Base-by-base conservation (phyloP, 2,888 invertebrate genomes). In the Hypsopygia costalis region DNA sequence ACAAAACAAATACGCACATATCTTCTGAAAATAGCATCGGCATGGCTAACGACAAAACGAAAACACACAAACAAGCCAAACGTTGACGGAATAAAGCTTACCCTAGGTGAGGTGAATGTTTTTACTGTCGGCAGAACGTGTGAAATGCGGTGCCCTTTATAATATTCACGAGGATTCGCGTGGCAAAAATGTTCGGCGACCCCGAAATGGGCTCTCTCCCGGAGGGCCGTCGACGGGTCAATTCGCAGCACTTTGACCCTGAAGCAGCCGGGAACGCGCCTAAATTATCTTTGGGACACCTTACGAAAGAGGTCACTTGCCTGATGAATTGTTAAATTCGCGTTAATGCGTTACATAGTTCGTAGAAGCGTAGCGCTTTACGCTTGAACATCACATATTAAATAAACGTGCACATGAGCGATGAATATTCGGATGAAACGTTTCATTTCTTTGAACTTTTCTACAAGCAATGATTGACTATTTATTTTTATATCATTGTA, bases 201-300 rank as follows among this genome's bases (percentile, higher is more conserved):
- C 80, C 68, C 79, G 65, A 73, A 69, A 66, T 51, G 58, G 54
- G 67, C 60, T 57, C 60, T 62, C 64, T 67, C 71, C 66, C 69
- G 49, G 58, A 64, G 72, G 68, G 55, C 60, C 53, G 57, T 54
- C 54, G 55, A 50, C 50, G 55, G 72, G 73, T 73, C 76, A 74
- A 77, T 77, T 80, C 62, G 67, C 61, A 69, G 69, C 71, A 73
- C 72, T 74, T 64, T 69, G 70, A 71, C 76, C 77, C 69, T 70
- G 66, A 70, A 69, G 62, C 65, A 61, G 58, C 53, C 58, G 54
- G 63, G 56, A 58, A 63, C 62, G 56, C 55, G 68, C 71, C 66
- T 69, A 74, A 79, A 81, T 78, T 77, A 77, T 77, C 71, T 77
- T 66, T 60, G 70, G 72, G 71, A 75, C 70, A 69, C 69, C 66